Percentiles rank a stretch among this genome's conserved stretches.
Evolutionary conservation across 2,888 invertebrate species (phyloP).

Genomic region (Phortica magna): DNA sequence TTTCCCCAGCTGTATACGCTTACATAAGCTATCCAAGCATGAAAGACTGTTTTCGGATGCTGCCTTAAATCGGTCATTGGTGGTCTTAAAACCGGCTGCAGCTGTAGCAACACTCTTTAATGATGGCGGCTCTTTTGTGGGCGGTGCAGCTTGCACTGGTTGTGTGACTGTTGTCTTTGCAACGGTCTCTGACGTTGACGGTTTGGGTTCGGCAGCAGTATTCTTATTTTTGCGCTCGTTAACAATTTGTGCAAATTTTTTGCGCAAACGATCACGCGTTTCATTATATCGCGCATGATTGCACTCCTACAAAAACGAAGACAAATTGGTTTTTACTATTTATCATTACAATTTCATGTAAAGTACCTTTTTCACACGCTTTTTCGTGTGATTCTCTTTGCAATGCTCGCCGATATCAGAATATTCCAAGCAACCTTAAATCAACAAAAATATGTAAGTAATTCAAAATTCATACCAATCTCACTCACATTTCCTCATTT

Average conservation of each 20-base stretch:
- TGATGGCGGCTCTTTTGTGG: constrained; percentile 44
- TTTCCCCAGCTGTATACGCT: constrained; percentile 64
- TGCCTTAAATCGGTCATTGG: neutral
- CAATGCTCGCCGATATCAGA: constrained; percentile 75
- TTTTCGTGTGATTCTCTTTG: constrained; percentile 77
- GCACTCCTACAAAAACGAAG: constrained; percentile 64
- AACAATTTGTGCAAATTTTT: constrained; percentile 75
- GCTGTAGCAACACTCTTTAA: constrained; percentile 53
- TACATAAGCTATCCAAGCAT: constrained; percentile 71
- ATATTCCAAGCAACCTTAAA: constrained; percentile 71
- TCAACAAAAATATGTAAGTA: neutral
- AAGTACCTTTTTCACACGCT: constrained; percentile 74
- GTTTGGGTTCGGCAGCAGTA: constrained; percentile 46
- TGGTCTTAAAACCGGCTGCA: constrained; percentile 50
- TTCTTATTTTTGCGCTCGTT: constrained; percentile 73
- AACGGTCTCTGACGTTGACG: constrained; percentile 51
- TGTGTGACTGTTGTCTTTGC: neutral
- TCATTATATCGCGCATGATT: constrained; percentile 77
- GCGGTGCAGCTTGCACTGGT: constrained; percentile 14
- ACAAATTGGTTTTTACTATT: neutral
- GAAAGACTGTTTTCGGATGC: constrained; percentile 68
- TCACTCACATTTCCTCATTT: constrained; percentile 73
- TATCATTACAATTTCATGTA: neutral
- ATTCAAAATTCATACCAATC: neutral
- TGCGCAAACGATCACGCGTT: constrained; percentile 77